Conservation (phyloP, 2,113 vertebrate species). For the Gobius niger region DNA sequence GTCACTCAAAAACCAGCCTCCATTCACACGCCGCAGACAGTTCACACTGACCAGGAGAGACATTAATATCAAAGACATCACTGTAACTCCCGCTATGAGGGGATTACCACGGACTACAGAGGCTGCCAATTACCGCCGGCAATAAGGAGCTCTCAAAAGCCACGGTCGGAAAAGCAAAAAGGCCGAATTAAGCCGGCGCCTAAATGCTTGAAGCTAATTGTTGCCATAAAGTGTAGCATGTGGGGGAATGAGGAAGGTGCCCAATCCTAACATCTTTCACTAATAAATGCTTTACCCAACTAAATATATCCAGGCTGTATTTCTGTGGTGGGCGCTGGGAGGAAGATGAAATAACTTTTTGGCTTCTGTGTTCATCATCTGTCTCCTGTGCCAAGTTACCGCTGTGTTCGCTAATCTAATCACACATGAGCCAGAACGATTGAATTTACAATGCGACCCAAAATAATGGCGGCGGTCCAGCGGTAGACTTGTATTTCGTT, state of each 20-base stretch:
- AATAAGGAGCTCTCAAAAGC: not conserved
- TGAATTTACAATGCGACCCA: not conserved
- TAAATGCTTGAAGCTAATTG: too few species aligned
- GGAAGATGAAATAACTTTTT: not conserved
- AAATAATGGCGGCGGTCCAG: not conserved
- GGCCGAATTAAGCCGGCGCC: too few species aligned
- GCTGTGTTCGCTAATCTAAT: not conserved
- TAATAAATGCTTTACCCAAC: not conserved
- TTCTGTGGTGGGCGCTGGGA: not conserved
- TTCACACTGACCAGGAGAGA: not conserved
- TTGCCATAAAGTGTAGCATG: too few species aligned
- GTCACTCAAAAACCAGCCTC: slow-evolving; percentile 13
- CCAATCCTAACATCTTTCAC: too few species aligned
- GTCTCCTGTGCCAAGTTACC: not conserved
- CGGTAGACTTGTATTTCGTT: not conserved
- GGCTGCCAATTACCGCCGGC: not conserved
- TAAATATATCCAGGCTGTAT: not conserved
- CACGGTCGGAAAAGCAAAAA: not conserved
- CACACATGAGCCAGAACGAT: not conserved
- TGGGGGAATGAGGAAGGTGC: too few species aligned
- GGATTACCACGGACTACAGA: not conserved
- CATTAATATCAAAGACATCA: not conserved
- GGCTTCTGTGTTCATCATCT: not conserved
- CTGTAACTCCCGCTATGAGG: not conserved
- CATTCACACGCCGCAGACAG: not conserved